Base-by-base conservation (phyloP, 2,113 vertebrate genomes). In the Pygoscelis adeliae region DNA sequence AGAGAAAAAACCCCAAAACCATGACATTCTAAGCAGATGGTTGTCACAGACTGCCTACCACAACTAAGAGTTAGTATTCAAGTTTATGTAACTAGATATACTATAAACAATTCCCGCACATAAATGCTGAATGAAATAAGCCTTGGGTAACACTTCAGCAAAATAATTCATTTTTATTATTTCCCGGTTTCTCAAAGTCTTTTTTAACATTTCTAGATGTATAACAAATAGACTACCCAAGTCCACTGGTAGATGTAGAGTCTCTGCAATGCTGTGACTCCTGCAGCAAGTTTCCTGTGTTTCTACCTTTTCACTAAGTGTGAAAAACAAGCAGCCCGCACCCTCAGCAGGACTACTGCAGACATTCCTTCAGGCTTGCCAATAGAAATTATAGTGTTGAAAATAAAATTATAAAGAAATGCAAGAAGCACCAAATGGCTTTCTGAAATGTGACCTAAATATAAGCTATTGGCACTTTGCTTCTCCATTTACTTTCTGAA, bases 1-100 rank as follows among this genome's bases (percentile, higher is more conserved):
- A 87, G 8, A 88, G n/a, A 93, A 53, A 19, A 56, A 27, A 80
- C 4, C 1, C 5, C 10, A 38, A 26, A 23, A 26, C n/a, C 10
- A 73, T 84, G 62, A 63, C 58, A 89, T 84, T 84, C 38, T 93
- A 87, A 96, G 42, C 93, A 97, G 95, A 97, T 98, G 95, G 96
- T 34, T 95, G 81, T 91, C 94, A 95, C 80, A 96, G 94, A 89
- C 76, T 90, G 66, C 55, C 62, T 86, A 52, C 12, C 36, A 96
- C 88, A 92, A 73, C 94, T 95, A 96, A 96, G 91, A 97, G 73
- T 69, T 94, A 83, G 25, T 56, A 49, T 78, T 77, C 27, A 85
- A 89, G 30, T 21, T 22, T 90, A 78, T 83, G 49, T 46, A 89
- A 52, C 50, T 83, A 82, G 30, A 82, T 78, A 61, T 11, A 30